Evolutionary conservation across 2,797 vertebrate genomes (phyloP), one percentile per base, ranked within the genome.

Genomic region (Eulemur coronatus): DNA sequence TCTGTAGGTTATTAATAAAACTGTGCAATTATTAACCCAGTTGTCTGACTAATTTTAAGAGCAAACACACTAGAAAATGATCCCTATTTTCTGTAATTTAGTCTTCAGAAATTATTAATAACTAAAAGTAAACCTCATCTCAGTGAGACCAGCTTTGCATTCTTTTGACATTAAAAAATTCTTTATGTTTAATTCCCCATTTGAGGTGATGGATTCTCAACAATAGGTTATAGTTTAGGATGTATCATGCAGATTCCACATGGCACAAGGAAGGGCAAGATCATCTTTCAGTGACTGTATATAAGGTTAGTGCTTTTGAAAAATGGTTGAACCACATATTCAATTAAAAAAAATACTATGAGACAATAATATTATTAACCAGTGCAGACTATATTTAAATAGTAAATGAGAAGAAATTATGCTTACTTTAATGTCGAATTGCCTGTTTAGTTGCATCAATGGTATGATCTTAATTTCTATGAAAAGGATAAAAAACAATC

Each of bases 41-140:
- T 67, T 95, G 93, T 78, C 76, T 96, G 92, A 96, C 97, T 97
- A 97, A 96, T 96, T 97, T 97, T 91, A 96, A 93, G 94, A 97
- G 35, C 70, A 20, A 96, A 89, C 1, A 8, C 61, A 73, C 78
- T 94, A 95, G 95, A 96, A 95, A 97, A 97, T 96, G 80, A 96
- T 96, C 89, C 63, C 89, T 97, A 92, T 96, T 97, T 98, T 98
- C 93, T 96, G 38, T 96, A 97, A 97, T 96, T 97, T 97, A 94
- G 69, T 82, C 76, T 96, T 97, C 84, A 93, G 80, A 97, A 96
- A 96, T 80, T 91, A 67, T 92, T 96, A 91, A 72, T 79, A 96
- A 94, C 93, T 97, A 95, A 98, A 97, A 97, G 96, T 96, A 97
- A 95, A 33, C 11, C 78, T 95, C 48, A 38, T 69, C 72, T 90